phyloP scores from a whole-genome alignment of 1,140 invertebrate species.

The Aphaenogaster rudis region DNA sequence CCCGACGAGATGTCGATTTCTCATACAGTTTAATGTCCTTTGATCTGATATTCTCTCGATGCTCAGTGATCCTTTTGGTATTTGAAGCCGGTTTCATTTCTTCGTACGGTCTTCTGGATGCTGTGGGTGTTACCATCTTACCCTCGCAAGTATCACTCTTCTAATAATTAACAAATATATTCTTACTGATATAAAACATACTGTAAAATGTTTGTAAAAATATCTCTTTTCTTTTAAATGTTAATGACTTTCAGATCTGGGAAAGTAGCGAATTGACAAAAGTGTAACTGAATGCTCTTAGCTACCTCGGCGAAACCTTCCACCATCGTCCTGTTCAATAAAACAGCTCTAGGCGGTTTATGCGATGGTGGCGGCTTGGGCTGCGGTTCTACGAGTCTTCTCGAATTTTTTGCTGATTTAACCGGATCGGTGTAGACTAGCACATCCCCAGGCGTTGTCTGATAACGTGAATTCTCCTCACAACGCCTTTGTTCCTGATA shows the following conservation, averaged over 20 bases:
- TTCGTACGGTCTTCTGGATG: background rate
- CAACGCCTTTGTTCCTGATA: conserved; percentile 20
- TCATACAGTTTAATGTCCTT: background rate
- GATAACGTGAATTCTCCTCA: conserved; percentile 57
- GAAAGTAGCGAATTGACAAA: background rate
- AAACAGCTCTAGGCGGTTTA: conserved; percentile 61
- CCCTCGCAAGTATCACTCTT: background rate
- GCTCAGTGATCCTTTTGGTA: background rate
- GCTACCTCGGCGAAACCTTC: background rate
- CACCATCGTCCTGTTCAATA: conserved; percentile 31
- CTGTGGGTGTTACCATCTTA: background rate
- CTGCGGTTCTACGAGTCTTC: conserved; percentile 42
- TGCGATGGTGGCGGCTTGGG: conserved; percentile 51
- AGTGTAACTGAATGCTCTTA: background rate
- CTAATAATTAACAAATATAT: conserved; percentile 10
- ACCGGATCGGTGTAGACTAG: conserved; percentile 57
- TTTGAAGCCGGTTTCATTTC: conserved; percentile 9
- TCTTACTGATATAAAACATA: background rate
- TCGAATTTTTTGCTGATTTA: background rate
- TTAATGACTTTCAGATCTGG: background rate
- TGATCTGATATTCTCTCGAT: background rate
- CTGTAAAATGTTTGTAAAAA: background rate
- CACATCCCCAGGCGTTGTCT: conserved; percentile 39
- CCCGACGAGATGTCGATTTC: background rate
- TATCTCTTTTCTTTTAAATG: background rate